Evolutionary conservation across 2,113 vertebrate genomes (phyloP), one percentile per base, ranked within the genome.

Genomic region (Mesembrinibis cayennensis): DNA sequence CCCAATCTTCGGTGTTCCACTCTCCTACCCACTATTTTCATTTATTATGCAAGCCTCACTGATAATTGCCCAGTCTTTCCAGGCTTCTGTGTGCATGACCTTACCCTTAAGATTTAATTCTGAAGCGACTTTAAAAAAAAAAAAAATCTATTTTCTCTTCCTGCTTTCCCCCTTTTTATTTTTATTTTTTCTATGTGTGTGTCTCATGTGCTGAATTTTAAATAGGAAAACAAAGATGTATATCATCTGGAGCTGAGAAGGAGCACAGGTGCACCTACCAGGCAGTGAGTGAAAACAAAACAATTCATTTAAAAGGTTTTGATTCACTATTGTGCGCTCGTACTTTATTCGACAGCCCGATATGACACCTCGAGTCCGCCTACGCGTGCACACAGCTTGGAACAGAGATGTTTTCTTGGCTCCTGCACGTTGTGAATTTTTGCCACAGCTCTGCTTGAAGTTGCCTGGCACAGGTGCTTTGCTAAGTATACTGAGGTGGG

Each of bases 271-370:
- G 96, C 88, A 72, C 55, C 40, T 92, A 74, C 67, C 55, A 93
- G 86, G 80, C 91, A 83, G 88, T 1, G 17, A 78, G 40, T 1
- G 1, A 96, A 96, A 94, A 47, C 87, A 96, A 96, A 95, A 14
- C 84, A 92, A 94, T 88, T 73, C 11, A 72, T 96, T 96, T 95
- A 63, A 74, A 93, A 79, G 63, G 66, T 63, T 96, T 97, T 94
- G 87, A 96, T 93, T 95, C 82, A 70, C 79, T 93, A 18, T 82
- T 91, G 69, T 85, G 73, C 2, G 0, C 34, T 89, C 29, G 21
- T 45, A 52, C 83, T 88, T 92, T 89, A 79, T 86, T 92, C 0
- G 5, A 66, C 90, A 94, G 84, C 83, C 45, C 19, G 3, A 56
- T 58, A 26, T 59, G 92, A 78, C 91, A 95, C 87, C 66, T 73